Conservation (phyloP, 2,888 invertebrate genomes). For the Isoperla grammatica region DNA sequence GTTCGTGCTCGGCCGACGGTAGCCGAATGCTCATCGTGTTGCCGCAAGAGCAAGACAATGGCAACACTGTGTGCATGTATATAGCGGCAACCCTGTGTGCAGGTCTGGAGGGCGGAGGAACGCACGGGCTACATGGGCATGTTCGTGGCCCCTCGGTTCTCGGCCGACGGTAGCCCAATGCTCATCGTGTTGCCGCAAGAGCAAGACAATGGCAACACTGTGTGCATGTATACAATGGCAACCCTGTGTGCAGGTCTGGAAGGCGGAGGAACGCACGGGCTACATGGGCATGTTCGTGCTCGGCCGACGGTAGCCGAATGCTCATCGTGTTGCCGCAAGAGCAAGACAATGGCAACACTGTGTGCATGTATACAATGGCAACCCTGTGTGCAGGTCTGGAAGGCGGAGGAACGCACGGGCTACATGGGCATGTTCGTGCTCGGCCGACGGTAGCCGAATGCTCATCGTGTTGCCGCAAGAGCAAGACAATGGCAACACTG, state of each 20-base stretch:
- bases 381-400: no score
- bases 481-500: slow-evolving; percentile 47
- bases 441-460: slow-evolving; percentile 59
- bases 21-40: slow-evolving; percentile 63
- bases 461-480: slow-evolving; percentile 66
- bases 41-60: slow-evolving; percentile 56
- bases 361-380: no score
- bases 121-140: slow-evolving; percentile 72
- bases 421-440: slow-evolving; percentile 76
- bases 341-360: slow-evolving; percentile 47
- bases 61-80: no score
- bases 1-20: slow-evolving; percentile 65
- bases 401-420: slow-evolving; percentile 52
- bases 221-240: no score
- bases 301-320: slow-evolving; percentile 59
- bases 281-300: slow-evolving; percentile 76
- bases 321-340: slow-evolving; percentile 66
- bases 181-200: slow-evolving; percentile 66
- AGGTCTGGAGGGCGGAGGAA: slow-evolving; percentile 40
- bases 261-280: slow-evolving; percentile 52
- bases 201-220: slow-evolving; percentile 47
- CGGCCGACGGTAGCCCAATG: slow-evolving; percentile 59
- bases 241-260: no score
- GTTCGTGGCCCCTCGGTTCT: slow-evolving; percentile 64
- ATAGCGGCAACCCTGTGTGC: no score